Evolutionary conservation across 2,888 invertebrate species (phyloP).

Genomic region (Volucella inflata): DNA sequence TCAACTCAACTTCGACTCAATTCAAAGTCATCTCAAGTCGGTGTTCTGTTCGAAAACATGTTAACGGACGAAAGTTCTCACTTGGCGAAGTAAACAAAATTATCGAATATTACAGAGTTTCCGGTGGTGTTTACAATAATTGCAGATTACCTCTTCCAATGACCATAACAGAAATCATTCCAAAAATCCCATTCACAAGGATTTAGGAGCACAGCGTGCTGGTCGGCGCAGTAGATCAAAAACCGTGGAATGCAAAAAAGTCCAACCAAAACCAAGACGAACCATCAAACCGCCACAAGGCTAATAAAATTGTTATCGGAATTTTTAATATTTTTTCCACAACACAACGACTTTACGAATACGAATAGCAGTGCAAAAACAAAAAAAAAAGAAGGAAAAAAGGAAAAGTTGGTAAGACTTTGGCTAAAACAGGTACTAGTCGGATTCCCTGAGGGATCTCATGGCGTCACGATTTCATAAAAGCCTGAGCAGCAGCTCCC

Average conservation of each 20-base stretch:
- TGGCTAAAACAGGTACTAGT: slow-evolving; percentile 68
- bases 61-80: not conserved
- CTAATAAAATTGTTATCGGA: slow-evolving; percentile 74
- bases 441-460: slow-evolving; percentile 76
- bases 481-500: slow-evolving; percentile 60
- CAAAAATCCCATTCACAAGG: slow-evolving; percentile 70
- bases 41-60: too few relatives aligned
- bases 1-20: too few relatives aligned
- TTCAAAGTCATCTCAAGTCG: too few relatives aligned
- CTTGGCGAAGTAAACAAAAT: slow-evolving; percentile 43
- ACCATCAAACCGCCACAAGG: slow-evolving; percentile 60
- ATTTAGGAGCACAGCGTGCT: slow-evolving; percentile 50
- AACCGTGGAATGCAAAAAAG: slow-evolving; percentile 55
- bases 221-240: slow-evolving; percentile 37
- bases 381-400: slow-evolving; percentile 36
- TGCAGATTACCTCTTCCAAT: slow-evolving; percentile 38
- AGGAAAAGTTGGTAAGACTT: slow-evolving; percentile 52
- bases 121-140: slow-evolving; percentile 60
- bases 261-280: slow-evolving; percentile 29
- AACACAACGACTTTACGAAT: slow-evolving; percentile 14
- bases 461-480: slow-evolving; percentile 77
- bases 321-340: slow-evolving; percentile 67
- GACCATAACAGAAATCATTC: slow-evolving; percentile 54
- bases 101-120: slow-evolving; percentile 47
- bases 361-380: slow-evolving; percentile 9